Conservation (phyloP, 2,888 invertebrate genomes). For the Dynastes maya region DNA sequence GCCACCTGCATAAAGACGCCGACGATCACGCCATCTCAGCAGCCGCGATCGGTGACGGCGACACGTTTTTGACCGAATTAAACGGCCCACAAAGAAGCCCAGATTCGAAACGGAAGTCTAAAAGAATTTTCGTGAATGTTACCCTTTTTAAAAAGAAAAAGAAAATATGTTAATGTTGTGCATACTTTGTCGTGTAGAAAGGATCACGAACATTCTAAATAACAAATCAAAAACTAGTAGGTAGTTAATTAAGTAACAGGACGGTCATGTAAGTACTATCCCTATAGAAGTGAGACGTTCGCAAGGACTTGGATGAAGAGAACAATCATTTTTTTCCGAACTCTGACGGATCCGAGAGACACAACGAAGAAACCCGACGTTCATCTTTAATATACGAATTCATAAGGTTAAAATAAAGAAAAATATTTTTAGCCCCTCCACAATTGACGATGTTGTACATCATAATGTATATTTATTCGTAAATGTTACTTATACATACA, state of each 20-base stretch:
- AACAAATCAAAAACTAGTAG: no score
- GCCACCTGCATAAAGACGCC: constrained; percentile 65
- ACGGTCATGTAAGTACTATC: no score
- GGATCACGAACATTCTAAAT: no score
- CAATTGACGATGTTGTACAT: not conserved
- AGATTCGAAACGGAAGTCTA: constrained; percentile 40
- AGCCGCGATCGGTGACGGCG: constrained; percentile 68
- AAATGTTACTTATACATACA: not conserved
- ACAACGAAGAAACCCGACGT: constrained; percentile 19
- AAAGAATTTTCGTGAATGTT: constrained; percentile 49
- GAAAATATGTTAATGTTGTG: constrained; percentile 44
- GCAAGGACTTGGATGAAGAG: no score
- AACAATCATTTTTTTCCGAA: constrained; percentile 4
- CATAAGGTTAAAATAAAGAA: no score
- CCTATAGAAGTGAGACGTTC: not conserved
- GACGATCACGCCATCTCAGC: constrained; percentile 64
- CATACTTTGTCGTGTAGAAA: constrained; percentile 10
- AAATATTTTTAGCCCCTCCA: not conserved
- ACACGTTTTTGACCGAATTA: constrained; percentile 71
- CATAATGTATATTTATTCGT: constrained; percentile 5
- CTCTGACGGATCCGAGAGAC: constrained; percentile 1
- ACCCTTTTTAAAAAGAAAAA: constrained; percentile 12
- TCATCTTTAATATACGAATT: constrained; percentile 9
- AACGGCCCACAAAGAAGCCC: constrained; percentile 50
- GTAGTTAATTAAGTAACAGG: no score